Evolutionary conservation across 2,113 vertebrate species (phyloP), one percentile per base, ranked within the genome.

Genomic region (Pelusios castaneus): DNA sequence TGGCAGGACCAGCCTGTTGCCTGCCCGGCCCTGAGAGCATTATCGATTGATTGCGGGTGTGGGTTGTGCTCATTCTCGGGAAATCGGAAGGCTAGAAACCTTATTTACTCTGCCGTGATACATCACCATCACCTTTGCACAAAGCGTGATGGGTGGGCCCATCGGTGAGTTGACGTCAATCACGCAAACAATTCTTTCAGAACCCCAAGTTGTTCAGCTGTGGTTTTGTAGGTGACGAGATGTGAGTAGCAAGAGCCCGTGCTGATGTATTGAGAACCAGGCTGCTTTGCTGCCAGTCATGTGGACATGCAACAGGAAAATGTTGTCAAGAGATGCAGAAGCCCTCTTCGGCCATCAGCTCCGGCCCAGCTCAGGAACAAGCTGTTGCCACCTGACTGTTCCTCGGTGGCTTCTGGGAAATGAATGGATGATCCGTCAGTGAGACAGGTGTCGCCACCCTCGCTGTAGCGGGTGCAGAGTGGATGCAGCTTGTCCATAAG

Each of bases 1-100:
- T 86, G n/a, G 45, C 41, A 94, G 90, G 81, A 73, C 43, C 41
- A 82, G 94, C 87, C 13, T 81, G 94, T 95, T 91, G 89, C 90
- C 60, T 31, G 89, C 34, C 14, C 88, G 87, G 76, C 51, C 80
- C 38, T 27, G 25, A 90, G 43, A 11, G 83, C 84, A 83, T 88
- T 82, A 91, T 1, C 2, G 0, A 56, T 54, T 54, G 45, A 90
- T 9, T 81, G 31, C 77, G 88, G n/a, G 56, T 17, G 56, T 54
- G 76, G 43, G 82, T 5, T 45, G 77, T 14, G n/a, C 27, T 67
- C 56, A 73, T 80, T 84, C 85, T 43, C 27, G 77, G 41, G n/a
- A 94, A 84, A 81, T 81, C 29, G 27, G 87, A 84, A 80, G 27
- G 11, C 17, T 75, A 85, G 34, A 92, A 91, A 54, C 5, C 31